Conservation (phyloP, 2,113 vertebrate genomes). For the Hylia prasina region DNA sequence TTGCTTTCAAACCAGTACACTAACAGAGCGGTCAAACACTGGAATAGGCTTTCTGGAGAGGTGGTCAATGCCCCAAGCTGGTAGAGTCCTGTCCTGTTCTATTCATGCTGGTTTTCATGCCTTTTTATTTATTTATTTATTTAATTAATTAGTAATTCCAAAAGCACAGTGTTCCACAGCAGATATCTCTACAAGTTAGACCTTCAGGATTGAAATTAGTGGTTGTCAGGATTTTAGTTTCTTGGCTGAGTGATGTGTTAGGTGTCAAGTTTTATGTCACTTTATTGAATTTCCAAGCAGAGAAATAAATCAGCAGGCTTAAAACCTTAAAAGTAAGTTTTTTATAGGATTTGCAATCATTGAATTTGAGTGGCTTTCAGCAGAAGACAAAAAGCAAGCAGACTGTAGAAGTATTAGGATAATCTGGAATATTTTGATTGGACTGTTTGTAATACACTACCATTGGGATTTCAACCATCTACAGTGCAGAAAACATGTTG, state of each 20-base stretch:
- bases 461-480: neutral
- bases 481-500: neutral
- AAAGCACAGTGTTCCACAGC: neutral
- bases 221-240: constrained; percentile 14
- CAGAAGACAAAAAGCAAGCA: constrained; percentile 1
- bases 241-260: neutral
- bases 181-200: neutral
- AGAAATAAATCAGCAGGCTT: constrained; percentile 4
- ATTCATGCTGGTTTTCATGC: neutral
- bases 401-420: neutral
- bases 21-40: neutral
- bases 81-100: neutral
- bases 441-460: neutral
- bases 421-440: constrained; percentile 1
- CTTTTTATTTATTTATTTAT: neutral
- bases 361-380: neutral
- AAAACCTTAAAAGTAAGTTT: neutral
- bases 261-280: neutral
- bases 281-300: constrained; percentile 19
- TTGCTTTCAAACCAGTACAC: too few species aligned
- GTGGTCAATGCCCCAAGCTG: accelerated
- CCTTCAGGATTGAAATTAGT: neutral
- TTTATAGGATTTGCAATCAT: constrained; percentile 1
- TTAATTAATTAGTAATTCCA: neutral
- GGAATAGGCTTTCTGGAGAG: neutral